Percentiles rank a stretch among this genome's conserved stretches.
These are phyloP conservation scores for Hydrotaea diabolus DNA, from an alignment of 2,888 invertebrate species.

Conservation along the genomic window DNA sequence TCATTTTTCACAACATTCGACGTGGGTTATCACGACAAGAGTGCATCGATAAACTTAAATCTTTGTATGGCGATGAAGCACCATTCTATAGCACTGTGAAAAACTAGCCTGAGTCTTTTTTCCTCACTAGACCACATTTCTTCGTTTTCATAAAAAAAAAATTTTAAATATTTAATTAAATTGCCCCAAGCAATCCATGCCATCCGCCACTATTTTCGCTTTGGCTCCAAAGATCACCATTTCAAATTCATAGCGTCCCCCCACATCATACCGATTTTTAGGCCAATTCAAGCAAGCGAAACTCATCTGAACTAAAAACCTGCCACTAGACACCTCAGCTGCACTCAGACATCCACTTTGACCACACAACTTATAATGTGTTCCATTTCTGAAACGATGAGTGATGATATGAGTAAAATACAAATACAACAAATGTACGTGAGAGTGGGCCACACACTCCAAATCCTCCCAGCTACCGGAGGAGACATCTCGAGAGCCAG, in stretches of 20 bases:
- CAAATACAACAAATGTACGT: constrained; percentile 39
- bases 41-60: no score
- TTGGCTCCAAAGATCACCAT: no score
- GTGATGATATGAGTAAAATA: constrained; percentile 55
- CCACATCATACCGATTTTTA: not conserved
- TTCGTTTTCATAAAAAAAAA: no score
- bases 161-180: no score
- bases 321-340: constrained; percentile 55
- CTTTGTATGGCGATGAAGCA: no score
- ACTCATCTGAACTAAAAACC: constrained; percentile 22
- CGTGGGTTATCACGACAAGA: no score
- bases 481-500: not conserved
- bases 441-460: not conserved
- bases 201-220: no score
- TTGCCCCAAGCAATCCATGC: no score
- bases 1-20: no score
- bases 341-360: constrained; percentile 52
- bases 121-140: no score
- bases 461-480: not conserved
- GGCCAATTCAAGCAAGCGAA: not conserved
- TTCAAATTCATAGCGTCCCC: not conserved
- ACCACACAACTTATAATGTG: constrained; percentile 52
- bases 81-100: no score
- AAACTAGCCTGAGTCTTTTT: no score
- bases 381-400: constrained; percentile 44